These are phyloP conservation scores for Lobophora halterata DNA, from an alignment of 2,888 invertebrate genomes.

Conservation along the genomic window DNA sequence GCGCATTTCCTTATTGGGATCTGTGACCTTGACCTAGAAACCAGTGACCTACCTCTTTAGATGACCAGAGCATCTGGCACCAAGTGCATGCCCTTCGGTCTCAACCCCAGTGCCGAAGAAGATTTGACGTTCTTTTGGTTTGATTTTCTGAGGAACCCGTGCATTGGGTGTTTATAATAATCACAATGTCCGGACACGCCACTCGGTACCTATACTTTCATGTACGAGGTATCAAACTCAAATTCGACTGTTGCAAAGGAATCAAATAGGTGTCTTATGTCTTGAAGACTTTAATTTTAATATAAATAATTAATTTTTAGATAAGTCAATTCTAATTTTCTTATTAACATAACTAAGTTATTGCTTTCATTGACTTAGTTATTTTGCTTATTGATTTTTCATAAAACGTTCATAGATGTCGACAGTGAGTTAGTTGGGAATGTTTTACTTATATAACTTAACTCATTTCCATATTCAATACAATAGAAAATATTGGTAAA, in stretches of 20 bases:
- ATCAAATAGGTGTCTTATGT: too few species aligned
- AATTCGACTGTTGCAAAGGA: too few species aligned
- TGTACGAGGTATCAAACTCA: too few species aligned
- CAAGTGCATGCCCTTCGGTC: constrained; percentile 55
- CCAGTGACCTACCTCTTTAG: constrained; percentile 66
- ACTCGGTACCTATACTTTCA: too few species aligned
- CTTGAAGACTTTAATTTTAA: too few species aligned
- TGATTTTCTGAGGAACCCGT: not conserved
- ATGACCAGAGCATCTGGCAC: constrained; percentile 59
- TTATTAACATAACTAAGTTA: too few species aligned
- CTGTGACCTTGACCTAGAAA: constrained; percentile 31
- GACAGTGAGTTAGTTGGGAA: not conserved
- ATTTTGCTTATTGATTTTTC: not conserved
- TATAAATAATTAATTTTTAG: too few species aligned
- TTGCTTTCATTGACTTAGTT: not conserved
- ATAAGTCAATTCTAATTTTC: too few species aligned
- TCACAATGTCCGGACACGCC: too few species aligned
- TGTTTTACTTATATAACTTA: not conserved
- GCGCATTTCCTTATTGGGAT: constrained; percentile 30
- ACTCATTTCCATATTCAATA: too few species aligned
- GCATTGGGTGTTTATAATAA: too few species aligned
- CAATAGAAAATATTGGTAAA: too few species aligned
- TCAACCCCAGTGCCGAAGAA: constrained; percentile 61
- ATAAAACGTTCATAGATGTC: constrained; percentile 9
- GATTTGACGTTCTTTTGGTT: constrained; percentile 63